phyloP scores from a whole-genome alignment of 2,888 invertebrate genomes.

The Catocala fraxini region DNA sequence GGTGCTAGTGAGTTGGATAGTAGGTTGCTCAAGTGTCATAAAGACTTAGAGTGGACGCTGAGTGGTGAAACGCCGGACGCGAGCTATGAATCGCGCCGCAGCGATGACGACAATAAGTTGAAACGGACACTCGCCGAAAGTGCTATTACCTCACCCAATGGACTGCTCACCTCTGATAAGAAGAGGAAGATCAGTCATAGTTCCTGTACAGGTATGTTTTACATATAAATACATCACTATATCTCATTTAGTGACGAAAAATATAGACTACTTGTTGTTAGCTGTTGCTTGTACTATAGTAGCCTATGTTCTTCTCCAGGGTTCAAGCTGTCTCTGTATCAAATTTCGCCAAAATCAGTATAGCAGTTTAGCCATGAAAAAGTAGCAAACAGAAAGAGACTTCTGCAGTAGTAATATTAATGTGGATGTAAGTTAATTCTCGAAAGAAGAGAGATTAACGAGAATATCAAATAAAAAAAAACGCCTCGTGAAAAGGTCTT shows the following conservation, averaged over 20 bases:
- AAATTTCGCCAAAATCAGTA: no score
- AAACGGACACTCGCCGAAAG: conserved; percentile 82
- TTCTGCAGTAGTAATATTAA: no score
- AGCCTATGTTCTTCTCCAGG: conserved; percentile 10
- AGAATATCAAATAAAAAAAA: no score
- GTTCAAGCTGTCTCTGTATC: no score
- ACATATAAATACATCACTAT: no score
- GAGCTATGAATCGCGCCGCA: conserved; percentile 39
- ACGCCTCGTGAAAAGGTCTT: no score
- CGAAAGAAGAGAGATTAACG: no score
- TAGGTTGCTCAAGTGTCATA: conserved; percentile 76
- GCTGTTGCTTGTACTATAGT: conserved; percentile 20
- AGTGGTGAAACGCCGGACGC: conserved; percentile 63
- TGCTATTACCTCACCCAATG: conserved; percentile 86
- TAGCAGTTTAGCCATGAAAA: conserved; percentile 9
- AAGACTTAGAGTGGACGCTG: conserved; percentile 76
- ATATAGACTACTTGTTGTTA: no score
- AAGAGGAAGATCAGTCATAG: conserved; percentile 89
- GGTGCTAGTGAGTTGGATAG: conserved; percentile 80
- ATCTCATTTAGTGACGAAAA: no score
- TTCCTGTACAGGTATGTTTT: conserved; percentile 80
- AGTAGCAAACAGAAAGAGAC: conserved; percentile 4
- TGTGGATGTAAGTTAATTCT: no score
- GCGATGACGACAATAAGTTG: conserved; percentile 62
- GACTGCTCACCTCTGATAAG: conserved; percentile 89